Conservation (phyloP, 2,888 invertebrate species). For the Yponomeuta sedellus region DNA sequence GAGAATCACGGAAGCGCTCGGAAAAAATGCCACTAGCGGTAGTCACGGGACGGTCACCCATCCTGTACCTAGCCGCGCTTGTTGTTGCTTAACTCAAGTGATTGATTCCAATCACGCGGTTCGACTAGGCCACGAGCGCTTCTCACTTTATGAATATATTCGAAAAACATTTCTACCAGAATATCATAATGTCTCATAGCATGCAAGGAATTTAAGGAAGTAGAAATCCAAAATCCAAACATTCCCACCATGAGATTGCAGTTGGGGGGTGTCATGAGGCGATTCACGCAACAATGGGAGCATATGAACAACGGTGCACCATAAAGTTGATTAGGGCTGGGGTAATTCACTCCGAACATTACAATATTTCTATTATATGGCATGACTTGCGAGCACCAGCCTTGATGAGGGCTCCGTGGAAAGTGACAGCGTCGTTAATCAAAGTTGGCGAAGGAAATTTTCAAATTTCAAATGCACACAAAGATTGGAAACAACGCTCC, state of each 20-base stretch:
- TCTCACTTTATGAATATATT: too few species aligned
- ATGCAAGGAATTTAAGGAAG: neutral
- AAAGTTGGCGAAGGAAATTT: slow-evolving; percentile 63
- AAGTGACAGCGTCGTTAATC: slow-evolving; percentile 69
- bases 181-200: neutral
- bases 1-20: too few species aligned
- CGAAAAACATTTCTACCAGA: too few species aligned
- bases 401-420: slow-evolving; percentile 51
- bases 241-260: neutral
- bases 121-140: too few species aligned
- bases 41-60: too few species aligned
- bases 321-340: slow-evolving; percentile 51
- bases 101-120: too few species aligned
- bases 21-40: too few species aligned
- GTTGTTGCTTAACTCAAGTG: too few species aligned
- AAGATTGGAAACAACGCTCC: slow-evolving; percentile 51
- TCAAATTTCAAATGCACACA: slow-evolving; percentile 54
- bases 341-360: slow-evolving; percentile 63
- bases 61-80: too few species aligned
- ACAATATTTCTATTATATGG: slow-evolving; percentile 68
- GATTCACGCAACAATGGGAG: neutral
- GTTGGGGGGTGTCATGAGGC: neutral
- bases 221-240: neutral
- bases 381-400: slow-evolving; percentile 60
- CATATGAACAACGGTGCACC: neutral